Conservation (phyloP, 2,797 vertebrate genomes). For the Pyrocephalus nanus region DNA sequence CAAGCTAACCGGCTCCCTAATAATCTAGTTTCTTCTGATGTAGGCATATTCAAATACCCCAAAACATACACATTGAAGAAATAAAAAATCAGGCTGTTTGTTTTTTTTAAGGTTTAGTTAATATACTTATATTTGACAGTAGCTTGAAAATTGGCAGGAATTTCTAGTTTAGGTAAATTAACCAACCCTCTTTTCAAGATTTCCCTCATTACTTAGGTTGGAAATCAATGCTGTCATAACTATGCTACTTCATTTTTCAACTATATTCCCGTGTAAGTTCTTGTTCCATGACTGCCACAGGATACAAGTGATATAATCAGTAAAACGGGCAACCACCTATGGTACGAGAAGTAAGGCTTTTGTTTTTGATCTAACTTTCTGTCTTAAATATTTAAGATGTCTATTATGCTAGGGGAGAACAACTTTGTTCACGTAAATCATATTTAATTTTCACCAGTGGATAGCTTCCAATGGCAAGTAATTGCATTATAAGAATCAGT, state of each 20-base stretch:
- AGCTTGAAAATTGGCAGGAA: not conserved
- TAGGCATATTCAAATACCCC: slow-evolving; percentile 17
- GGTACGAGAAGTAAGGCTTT: not conserved
- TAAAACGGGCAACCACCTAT: not conserved
- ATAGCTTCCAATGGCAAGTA: not conserved
- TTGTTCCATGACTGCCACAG: not conserved
- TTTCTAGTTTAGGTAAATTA: not conserved
- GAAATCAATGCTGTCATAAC: slow-evolving; percentile 2
- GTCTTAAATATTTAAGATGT: not conserved
- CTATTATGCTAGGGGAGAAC: not conserved
- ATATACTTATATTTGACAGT: not conserved
- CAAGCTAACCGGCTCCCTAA: slow-evolving; percentile 1
- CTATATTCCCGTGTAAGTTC: not conserved
- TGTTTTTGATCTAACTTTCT: not conserved
- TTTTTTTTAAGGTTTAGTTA: not conserved
- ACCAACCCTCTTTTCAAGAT: not conserved
- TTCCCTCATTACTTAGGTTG: not conserved
- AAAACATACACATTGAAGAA: slow-evolving; percentile 11
- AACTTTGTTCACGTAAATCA: not conserved
- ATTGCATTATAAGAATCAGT: not conserved
- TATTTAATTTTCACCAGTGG: not conserved
- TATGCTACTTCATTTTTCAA: not conserved
- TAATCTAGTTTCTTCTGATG: slow-evolving; percentile 32
- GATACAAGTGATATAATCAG: not conserved
- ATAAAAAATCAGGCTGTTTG: not conserved